Evolutionary conservation across 2,888 invertebrate genomes (phyloP), one percentile per base, ranked within the genome.

Genomic region (Furcula furcula): DNA sequence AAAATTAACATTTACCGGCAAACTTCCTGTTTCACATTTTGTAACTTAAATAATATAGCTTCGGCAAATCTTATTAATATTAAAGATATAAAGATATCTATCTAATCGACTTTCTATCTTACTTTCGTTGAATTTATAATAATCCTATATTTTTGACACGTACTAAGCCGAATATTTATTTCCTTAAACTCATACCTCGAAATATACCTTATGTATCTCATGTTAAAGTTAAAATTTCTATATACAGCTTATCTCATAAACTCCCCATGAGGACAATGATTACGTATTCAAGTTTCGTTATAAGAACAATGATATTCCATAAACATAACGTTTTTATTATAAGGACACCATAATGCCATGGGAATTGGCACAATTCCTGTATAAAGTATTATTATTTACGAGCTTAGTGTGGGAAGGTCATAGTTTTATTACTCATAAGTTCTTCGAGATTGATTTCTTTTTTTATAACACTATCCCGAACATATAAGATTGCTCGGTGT

Each of bases 281-380:
- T 53, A 50, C 40, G 46, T 50, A 59, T 59, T 57, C 58, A 57
- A 55, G 58, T 57, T 49, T 37, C 46, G 42, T 45, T 50, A 50
- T 52, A 44, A 46, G 42, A 49, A 55, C 60, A 62, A 64, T 62
- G 55, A 56, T 55, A 49, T 39, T 39, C 43, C 46, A 48, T 61
- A 51, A 55, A 53, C 37, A 59, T 59, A 50, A 53, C 49, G 32
- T 51, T 53, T 56, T 56, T 56, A 55, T 41, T 40, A 43, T 53
- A 39, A 41, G 31, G 29, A 7, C 40, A 55, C n/a, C 40, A 46
- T 40, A 35, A 32, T 43, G 37, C 36, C 36, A 33, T 36, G 20
- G 29, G 36, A 39, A 46, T 38, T 46, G 28, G 49, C 38, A 40
- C 46, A 35, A 31, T 48, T 40, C 46, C 22, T 7, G 16, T 18